Conservation (phyloP, 2,797 vertebrate species). For the Antrozous pallidus region DNA sequence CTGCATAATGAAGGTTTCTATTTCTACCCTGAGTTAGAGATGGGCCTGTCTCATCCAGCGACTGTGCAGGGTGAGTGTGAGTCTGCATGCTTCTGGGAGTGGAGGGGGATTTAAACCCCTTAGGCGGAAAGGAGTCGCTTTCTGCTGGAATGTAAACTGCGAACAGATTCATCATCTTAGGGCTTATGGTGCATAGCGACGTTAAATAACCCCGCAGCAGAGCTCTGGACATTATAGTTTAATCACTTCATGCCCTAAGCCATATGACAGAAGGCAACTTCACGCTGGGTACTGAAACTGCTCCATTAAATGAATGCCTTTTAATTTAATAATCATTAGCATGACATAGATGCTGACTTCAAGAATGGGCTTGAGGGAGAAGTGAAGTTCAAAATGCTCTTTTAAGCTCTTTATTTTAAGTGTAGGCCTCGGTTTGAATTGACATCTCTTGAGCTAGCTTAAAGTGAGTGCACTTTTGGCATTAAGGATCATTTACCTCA, state of each 20-base stretch:
- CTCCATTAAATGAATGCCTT: conserved; percentile 59
- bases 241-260: conserved; percentile 53
- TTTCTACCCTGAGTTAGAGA: background rate
- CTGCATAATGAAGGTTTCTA: background rate
- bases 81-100: background rate
- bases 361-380: conserved; percentile 20
- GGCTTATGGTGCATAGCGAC: background rate
- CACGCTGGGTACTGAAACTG: conserved; percentile 2
- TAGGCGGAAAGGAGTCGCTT: background rate
- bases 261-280: conserved; percentile 50
- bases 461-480: background rate
- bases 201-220: background rate
- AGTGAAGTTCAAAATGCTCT: background rate
- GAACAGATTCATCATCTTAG: background rate
- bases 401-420: conserved; percentile 6
- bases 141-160: background rate
- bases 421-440: background rate
- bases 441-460: background rate
- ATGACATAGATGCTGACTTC: conserved; percentile 19
- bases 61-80: background rate
- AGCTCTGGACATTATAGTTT: background rate
- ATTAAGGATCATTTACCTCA: background rate
- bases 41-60: background rate
- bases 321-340: conserved; percentile 67
- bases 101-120: background rate